phyloP scores from a whole-genome alignment of 2,113 vertebrate genomes.

The Bos indicus region DNA sequence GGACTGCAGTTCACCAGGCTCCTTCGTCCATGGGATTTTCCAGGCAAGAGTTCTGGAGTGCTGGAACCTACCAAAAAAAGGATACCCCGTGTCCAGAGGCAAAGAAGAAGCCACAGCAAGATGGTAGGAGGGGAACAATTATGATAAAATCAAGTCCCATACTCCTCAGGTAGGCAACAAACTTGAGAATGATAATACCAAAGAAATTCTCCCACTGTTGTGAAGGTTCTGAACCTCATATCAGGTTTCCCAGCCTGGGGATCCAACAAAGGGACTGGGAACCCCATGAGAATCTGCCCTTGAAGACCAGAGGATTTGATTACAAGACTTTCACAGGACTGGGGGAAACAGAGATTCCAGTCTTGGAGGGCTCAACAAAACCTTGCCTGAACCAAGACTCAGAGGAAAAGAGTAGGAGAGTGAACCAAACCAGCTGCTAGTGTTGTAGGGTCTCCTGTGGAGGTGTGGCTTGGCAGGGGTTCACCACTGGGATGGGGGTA shows the following conservation, averaged over 20 bases:
- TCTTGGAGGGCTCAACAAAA: neutral
- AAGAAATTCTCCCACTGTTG: neutral
- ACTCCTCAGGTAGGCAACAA: neutral
- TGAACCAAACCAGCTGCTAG: neutral
- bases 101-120: neutral
- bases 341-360: neutral
- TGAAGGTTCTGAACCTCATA: neutral
- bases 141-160: neutral
- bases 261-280: neutral
- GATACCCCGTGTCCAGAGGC: neutral
- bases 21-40: no score
- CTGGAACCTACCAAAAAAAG: neutral
- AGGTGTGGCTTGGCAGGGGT: neutral
- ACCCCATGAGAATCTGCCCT: neutral
- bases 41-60: no score
- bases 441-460: neutral
- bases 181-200: neutral
- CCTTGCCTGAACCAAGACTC: neutral
- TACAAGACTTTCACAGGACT: neutral
- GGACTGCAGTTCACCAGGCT: no score
- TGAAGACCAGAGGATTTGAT: neutral
- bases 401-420: neutral
- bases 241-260: neutral
- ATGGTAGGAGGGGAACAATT: neutral
- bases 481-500: neutral